Evolutionary conservation across 2,888 invertebrate species (phyloP).

Genomic region (Tetrapedia diversipes): DNA sequence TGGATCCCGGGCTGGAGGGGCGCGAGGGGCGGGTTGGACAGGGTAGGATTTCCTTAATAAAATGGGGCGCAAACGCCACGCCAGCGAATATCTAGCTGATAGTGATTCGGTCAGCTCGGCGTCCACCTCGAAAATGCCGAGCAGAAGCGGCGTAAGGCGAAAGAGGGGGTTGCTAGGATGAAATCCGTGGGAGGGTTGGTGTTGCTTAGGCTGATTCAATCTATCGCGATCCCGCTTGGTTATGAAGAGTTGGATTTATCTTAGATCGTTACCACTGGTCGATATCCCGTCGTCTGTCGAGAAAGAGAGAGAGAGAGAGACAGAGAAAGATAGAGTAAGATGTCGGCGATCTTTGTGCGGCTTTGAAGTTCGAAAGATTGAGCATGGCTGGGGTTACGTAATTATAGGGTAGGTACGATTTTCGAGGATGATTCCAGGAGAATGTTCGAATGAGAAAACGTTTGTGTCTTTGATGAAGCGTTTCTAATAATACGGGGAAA

Average conservation of each 20-base stretch:
- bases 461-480: neutral
- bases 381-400: neutral
- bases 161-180: slow-evolving; percentile 64
- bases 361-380: neutral
- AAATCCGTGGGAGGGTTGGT: slow-evolving; percentile 72
- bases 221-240: slow-evolving; percentile 68
- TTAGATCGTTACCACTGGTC: slow-evolving; percentile 23
- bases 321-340: too few species aligned
- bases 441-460: neutral
- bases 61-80: slow-evolving; percentile 81
- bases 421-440: too few species aligned
- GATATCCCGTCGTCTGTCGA: slow-evolving; percentile 4
- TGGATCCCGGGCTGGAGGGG: slow-evolving; percentile 48
- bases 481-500: neutral
- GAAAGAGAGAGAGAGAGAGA: neutral
- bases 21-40: slow-evolving; percentile 50
- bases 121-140: slow-evolving; percentile 77
- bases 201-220: slow-evolving; percentile 81
- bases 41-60: slow-evolving; percentile 81
- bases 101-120: slow-evolving; percentile 80
- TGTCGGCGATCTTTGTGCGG: neutral
- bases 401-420: neutral
- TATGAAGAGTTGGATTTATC: slow-evolving; percentile 44
- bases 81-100: slow-evolving; percentile 82
- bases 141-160: slow-evolving; percentile 72